Base-by-base conservation (phyloP, 2,888 invertebrate species). In the Drosophila putrida region DNA sequence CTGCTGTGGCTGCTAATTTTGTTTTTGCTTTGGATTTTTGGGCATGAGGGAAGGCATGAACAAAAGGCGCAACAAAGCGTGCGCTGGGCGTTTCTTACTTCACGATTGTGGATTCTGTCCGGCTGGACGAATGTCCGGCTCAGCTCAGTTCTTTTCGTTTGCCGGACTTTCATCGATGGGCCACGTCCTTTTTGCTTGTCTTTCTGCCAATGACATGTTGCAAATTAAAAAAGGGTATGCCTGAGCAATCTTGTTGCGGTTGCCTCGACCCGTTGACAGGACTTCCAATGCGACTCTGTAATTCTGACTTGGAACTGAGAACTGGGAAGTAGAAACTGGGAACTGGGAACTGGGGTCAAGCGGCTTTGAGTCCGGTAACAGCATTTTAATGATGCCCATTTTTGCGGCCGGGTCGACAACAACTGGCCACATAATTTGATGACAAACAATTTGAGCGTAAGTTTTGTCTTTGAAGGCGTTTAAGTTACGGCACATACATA, bases 191-290 rank as follows among this genome's bases (percentile, higher is more conserved):
- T 85, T 88, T 72, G 79, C 82, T 77, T 81, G 85, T 87, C 85
- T 81, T 89, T 84, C 85, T 85, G 85, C 80, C 89, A 85, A 89
- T 85, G 85, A 85, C 89, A 85, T 85, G 85, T 89, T 89, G 86
- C 85, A 85, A 85, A 85, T 89, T 85, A 85, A 85, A 85, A 85
- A 85, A 89, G 89, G 85, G 85, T 85, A 89, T 84, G 80, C 80
- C 86, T 79, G 88, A 88, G 57, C 85, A 89, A 88, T 88, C 85
- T 77, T 62, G 85, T 71, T 85, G 85, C 77, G 89, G 85, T 85
- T 68, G 54, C 31, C 44, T 71, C 65, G 31, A 50, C 43, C 59
- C 53, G 71, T 68, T 80, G 74, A 75, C 73, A 64, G 43, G 49
- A 51, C 51, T 63, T 41, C 15, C 44, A 41, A 39, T 35, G 10